Evolutionary conservation across 2,888 invertebrate genomes (phyloP).

Genomic region (Acanthosepion pharaonis): DNA sequence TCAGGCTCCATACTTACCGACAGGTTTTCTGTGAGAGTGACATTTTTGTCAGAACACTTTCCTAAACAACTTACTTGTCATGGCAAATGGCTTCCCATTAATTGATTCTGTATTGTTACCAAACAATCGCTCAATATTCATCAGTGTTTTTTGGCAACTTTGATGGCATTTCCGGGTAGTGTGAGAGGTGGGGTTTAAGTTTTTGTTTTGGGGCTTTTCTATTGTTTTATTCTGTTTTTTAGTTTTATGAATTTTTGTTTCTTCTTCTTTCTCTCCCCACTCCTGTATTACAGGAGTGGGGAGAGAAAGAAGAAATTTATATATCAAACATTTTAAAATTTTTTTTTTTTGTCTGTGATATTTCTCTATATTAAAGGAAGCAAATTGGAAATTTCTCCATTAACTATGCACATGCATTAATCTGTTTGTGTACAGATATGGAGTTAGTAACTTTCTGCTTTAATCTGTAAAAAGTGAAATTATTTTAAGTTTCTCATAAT

Average conservation of each 20-base stretch:
- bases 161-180: neutral
- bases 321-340: no score
- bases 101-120: constrained; percentile 22
- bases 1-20: neutral
- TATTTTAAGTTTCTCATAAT: neutral
- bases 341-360: neutral
- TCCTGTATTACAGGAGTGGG: no score
- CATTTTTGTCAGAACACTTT: constrained; percentile 22
- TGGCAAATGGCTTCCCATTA: neutral
- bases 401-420: neutral
- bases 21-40: constrained; percentile 16
- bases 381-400: constrained; percentile 21
- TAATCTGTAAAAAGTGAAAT: neutral
- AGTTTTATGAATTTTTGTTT: no score
- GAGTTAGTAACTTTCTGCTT: neutral
- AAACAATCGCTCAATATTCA: constrained; percentile 23
- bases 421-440: neutral
- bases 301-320: no score
- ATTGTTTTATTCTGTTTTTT: no score
- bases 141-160: neutral
- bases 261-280: neutral
- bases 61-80: constrained; percentile 22
- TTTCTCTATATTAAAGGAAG: neutral
- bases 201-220: neutral
- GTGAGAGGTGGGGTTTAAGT: neutral